Base-by-base conservation (phyloP, 2,797 vertebrate genomes). In the Siniperca obscura region DNA sequence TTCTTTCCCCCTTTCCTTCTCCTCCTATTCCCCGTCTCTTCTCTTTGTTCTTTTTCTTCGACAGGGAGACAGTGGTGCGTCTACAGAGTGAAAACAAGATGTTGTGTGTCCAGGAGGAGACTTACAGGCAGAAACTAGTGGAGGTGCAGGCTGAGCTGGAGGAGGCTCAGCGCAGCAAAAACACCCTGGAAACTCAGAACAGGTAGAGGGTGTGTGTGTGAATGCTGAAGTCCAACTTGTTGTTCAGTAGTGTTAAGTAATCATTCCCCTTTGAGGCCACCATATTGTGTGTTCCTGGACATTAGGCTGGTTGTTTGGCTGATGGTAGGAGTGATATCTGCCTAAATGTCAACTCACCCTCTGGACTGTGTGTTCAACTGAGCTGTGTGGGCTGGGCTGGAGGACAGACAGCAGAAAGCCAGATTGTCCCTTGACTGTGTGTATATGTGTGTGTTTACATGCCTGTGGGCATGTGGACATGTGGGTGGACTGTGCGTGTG, bases 81-180 rank as follows among this genome's bases (percentile, higher is more conserved):
- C 95, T 98, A 5, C 97, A 98, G 90, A 95, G 94, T 61, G 97
- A 98, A 91, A 98, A 98, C 91, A 97, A 96, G 94, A 95, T 96
- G 93, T 70, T 98, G 78, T 97, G 97, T 25, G 93, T 93, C 76
- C 97, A 98, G 91, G 97, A 98, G 91, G 94, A 96, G 36, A 92
- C 87, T 0, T 96, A 95, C 94, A 92, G 94, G 13, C 95, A 96
- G 87, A 95, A 92, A 64, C 91, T 97, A 14, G 93, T 87, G 5
- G 95, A 96, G 85, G 91, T 95, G 67, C 96, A 97, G 92, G 91
- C 84, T 2, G 94, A 96, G 81, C 95, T 98, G 76, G 97, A 98
- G 93, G 96, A 97, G 68, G 94, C 96, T 5, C 97, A 96, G 87
- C 95, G 97, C 17, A 91, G 93, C 61, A 95, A 95, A 83, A 97